phyloP scores from a whole-genome alignment of 2,888 invertebrate genomes.

The Tetragonisca angustula region DNA sequence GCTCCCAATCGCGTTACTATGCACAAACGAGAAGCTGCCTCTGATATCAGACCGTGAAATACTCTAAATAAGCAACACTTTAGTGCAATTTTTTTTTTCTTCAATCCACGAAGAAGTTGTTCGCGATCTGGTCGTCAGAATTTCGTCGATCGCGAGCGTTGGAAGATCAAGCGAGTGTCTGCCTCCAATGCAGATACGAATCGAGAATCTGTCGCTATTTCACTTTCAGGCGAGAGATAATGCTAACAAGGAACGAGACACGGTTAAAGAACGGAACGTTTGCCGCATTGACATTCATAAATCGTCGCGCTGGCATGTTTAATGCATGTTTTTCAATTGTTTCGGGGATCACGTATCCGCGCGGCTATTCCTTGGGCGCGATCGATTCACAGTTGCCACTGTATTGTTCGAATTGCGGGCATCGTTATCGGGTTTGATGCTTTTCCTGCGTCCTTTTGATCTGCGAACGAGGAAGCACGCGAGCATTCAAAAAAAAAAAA shows the following conservation, averaged over 20 bases:
- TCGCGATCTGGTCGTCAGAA: background rate
- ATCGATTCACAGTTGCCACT: constrained; percentile 51
- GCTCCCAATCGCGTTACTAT: constrained; percentile 5
- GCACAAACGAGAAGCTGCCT: background rate
- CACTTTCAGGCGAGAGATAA: constrained; percentile 26
- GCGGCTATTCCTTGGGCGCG: constrained; percentile 38
- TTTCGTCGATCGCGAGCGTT: background rate
- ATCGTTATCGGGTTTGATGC: constrained; percentile 43
- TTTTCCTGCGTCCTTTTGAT: constrained; percentile 29
- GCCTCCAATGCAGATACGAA: background rate
- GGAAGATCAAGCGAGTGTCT: background rate
- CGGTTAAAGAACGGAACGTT: constrained; percentile 12
- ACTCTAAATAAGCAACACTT: background rate
- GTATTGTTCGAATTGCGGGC: constrained; percentile 43
- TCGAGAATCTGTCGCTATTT: constrained; percentile 7
- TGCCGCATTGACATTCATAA: constrained; percentile 53
- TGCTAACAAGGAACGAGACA: constrained; percentile 7
- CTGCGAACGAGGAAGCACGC: background rate
- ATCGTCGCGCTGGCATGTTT: constrained; percentile 67
- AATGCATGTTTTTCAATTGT: constrained; percentile 75
- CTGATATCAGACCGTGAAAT: background rate
- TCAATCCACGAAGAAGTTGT: background rate
- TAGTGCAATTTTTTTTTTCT: background rate
- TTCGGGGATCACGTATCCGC: constrained; percentile 59
- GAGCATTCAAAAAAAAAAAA: background rate